Percentiles rank a stretch among this genome's conserved stretches.
Evolutionary conservation across 2,797 vertebrate species (phyloP).

Genomic region (Pristis pectinata): DNA sequence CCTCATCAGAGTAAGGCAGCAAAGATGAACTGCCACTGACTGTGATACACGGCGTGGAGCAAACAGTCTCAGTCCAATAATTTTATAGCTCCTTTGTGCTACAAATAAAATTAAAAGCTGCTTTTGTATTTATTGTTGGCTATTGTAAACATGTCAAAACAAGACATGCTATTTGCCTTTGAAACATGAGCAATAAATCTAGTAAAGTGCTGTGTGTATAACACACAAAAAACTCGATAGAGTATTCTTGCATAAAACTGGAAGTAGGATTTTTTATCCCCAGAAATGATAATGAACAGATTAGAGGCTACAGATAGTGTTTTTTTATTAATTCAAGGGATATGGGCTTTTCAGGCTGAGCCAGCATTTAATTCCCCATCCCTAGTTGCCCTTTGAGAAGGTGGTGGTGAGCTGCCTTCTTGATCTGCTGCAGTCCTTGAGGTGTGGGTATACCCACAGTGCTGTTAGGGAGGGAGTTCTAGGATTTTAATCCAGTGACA

Average conservation of each 20-base stretch:
- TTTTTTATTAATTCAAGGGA: not conserved
- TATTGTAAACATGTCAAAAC: not conserved
- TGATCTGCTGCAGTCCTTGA: no score
- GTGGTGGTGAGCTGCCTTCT: no score
- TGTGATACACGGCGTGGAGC: not conserved
- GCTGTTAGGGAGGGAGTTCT: no score
- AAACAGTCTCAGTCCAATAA: not conserved
- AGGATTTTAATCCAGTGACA: no score
- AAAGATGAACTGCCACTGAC: not conserved
- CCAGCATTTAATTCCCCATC: no score
- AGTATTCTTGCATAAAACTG: not conserved
- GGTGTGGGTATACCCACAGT: no score
- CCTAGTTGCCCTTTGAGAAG: no score
- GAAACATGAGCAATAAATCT: not conserved
- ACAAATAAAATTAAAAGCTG: not conserved
- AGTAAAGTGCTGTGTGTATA: not conserved
- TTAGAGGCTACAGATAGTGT: not conserved
- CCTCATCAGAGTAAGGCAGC: not conserved
- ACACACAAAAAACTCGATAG: not conserved
- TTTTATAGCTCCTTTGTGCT: not conserved
- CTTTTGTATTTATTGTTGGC: not conserved
- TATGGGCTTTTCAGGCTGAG: no score
- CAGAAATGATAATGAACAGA: not conserved
- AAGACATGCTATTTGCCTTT: not conserved
- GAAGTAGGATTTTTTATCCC: not conserved